Conservation (phyloP, 2,888 invertebrate species). For the Isoperla grammatica region DNA sequence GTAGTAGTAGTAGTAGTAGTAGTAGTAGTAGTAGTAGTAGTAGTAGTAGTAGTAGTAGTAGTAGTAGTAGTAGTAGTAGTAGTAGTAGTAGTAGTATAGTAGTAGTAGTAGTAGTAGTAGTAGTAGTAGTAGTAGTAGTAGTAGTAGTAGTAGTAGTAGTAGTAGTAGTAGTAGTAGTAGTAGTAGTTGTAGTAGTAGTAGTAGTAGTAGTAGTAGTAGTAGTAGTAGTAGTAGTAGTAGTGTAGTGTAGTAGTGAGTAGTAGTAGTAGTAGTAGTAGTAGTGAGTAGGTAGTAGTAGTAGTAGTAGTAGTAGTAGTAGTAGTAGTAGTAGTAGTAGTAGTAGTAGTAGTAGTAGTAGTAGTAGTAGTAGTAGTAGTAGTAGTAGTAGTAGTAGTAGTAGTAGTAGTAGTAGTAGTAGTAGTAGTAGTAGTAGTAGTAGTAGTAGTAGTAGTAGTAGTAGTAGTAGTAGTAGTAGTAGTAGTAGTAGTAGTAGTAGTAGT, state of each 20-base stretch:
- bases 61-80: not conserved
- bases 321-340: not conserved
- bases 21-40: slow-evolving; percentile 5
- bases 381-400: not conserved
- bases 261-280: not conserved
- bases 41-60: not conserved
- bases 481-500: not conserved
- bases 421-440: not conserved
- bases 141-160: not conserved
- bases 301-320: not conserved
- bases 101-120: not conserved
- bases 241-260: too few species aligned
- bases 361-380: not conserved
- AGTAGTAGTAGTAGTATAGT: too few species aligned
- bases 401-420: not conserved
- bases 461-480: not conserved
- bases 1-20: not conserved
- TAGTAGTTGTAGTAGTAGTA: not conserved
- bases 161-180: not conserved
- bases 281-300: not conserved
- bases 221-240: too few species aligned
- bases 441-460: not conserved
- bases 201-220: not conserved
- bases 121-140: not conserved
- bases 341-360: not conserved